Conservation (phyloP, 2,113 vertebrate genomes). For the Silurus glanis region DNA sequence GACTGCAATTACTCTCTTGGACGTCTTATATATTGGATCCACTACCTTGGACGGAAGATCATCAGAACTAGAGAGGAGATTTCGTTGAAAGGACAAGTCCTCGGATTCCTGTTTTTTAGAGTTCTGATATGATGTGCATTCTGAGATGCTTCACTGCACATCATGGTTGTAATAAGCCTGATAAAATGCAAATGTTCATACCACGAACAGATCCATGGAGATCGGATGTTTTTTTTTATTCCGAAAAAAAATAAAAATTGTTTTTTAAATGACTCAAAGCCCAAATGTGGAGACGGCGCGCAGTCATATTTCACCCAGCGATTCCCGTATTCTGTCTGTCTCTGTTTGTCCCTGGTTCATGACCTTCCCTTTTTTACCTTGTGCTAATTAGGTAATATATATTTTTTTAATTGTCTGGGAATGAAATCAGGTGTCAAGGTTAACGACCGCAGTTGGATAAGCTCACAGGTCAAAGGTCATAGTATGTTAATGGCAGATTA, state of each 20-base stretch:
- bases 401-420: not conserved
- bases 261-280: not conserved
- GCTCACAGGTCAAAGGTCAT: not conserved
- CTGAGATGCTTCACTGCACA: not conserved
- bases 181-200: too few species aligned
- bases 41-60: constrained; percentile 9
- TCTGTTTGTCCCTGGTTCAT: not conserved
- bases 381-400: not conserved
- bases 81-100: not conserved
- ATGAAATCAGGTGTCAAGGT: not conserved
- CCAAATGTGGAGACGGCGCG: not conserved
- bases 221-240: too few species aligned
- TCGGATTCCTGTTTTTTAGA: not conserved
- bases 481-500: not conserved
- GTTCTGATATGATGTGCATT: not conserved
- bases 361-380: too few species aligned
- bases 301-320: not conserved
- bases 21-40: not conserved
- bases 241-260: too few species aligned
- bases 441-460: not conserved
- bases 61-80: not conserved
- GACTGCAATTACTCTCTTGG: not conserved
- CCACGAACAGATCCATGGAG: too few species aligned
- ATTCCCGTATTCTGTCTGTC: not conserved
- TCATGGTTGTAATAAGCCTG: not conserved